Conservation (phyloP, 35 echinoderm and acorn worm genomes). For the Patiria miniata region DNA sequence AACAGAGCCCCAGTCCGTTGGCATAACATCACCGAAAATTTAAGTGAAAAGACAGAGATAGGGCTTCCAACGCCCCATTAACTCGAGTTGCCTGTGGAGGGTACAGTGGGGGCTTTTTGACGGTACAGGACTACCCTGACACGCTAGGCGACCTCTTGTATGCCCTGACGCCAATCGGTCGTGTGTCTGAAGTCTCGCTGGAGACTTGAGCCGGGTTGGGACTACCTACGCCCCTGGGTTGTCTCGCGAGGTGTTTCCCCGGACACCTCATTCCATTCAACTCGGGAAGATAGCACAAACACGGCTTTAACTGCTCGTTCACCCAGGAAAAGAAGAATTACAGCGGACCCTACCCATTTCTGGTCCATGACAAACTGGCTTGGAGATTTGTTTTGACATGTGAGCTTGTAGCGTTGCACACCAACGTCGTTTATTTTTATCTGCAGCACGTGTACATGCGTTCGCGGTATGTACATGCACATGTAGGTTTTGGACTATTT, state of each 20-base stretch:
- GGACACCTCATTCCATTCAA: neutral
- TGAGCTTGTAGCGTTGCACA: too few species aligned
- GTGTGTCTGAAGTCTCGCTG: constrained; percentile 6
- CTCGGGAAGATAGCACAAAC: neutral
- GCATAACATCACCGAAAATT: neutral
- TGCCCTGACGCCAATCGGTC: constrained; percentile 6
- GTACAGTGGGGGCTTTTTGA: neutral
- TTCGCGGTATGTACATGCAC: too few species aligned
- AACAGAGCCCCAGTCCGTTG: too few species aligned
- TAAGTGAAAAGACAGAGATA: neutral
- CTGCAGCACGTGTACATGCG: too few species aligned
- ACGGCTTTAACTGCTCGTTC: neutral
- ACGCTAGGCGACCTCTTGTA: neutral
- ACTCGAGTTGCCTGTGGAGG: neutral
- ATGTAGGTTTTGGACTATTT: too few species aligned
- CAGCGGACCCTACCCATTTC: neutral
- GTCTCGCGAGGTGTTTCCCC: neutral
- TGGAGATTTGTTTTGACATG: too few species aligned
- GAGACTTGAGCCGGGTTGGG: neutral
- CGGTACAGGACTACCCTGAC: neutral
- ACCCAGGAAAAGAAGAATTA: neutral
- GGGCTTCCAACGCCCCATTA: constrained; percentile 8
- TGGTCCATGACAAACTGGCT: neutral
- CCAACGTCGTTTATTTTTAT: too few species aligned
- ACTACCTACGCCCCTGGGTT: neutral